Evolutionary conservation across 2,888 invertebrate species (phyloP), one percentile per base, ranked within the genome.

Genomic region (Lycocerus yunnanus): DNA sequence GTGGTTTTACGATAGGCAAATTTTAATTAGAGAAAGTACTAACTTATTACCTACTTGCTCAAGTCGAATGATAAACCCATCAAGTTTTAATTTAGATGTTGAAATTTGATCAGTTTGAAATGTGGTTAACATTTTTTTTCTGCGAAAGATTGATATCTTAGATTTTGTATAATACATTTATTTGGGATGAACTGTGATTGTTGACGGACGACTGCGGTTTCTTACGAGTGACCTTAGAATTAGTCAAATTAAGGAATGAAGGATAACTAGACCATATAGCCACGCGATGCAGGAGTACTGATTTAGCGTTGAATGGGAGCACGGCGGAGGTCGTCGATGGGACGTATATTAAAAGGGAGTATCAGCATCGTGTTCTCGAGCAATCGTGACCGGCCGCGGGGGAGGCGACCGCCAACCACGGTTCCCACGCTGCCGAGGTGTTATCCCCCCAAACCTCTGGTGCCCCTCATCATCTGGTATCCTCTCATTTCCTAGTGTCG

Each of bases 341-440:
- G 80, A 80, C 79, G 79, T 82, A 81, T 81, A 85, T 82, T 85
- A 84, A 85, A 85, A 85, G 84, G 84, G 85, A 85, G 81, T 82
- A 82, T 81, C 78, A 79, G 82, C 84, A 83, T 85, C 85, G 85
- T 85, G 85, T 85, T 84, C 84, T 84, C 85, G 85, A 84, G 85
- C 85, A 85, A 82, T 86, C 86, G 86, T 86, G 86, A 86, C 86
- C 84, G 79, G 85, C 84, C 84, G 86, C 85, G 85, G 86, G 85
- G 84, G 85, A 85, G 84, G 83, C 82, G 84, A 83, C 81, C 80
- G 83, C 81, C 82, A 83, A 81, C 82, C 81, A 81, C 78, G 81
- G 84, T 86, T 86, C 85, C 85, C 85, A 85, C 85, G 85, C 85
- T 84, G 84, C 84, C 78, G 81, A 80, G 81, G 80, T 81, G 79